phyloP scores from a whole-genome alignment of 1,140 invertebrate species.

The Phenacoccus solenopsis region DNA sequence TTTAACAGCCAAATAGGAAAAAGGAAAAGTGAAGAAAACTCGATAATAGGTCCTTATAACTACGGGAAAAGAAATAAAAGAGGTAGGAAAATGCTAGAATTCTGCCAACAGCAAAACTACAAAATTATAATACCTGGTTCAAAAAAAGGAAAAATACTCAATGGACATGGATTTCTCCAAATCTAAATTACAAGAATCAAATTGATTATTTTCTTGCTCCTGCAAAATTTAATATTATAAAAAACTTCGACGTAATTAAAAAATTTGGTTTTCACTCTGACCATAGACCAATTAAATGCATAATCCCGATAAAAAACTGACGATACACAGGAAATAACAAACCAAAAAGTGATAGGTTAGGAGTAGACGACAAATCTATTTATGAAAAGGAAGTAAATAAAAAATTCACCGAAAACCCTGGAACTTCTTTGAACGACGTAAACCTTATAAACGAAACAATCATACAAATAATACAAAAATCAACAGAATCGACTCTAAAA shows the following conservation, averaged over 20 bases:
- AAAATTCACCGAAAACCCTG: too few species aligned
- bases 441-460: too few species aligned
- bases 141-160: not conserved
- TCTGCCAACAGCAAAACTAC: not conserved
- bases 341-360: too few species aligned
- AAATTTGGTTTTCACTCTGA: too few species aligned
- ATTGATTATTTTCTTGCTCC: not conserved
- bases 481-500: too few species aligned
- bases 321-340: too few species aligned
- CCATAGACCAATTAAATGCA: too few species aligned
- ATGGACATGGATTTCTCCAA: constrained; percentile 9
- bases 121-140: not conserved
- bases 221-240: not conserved
- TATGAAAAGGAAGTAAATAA: too few species aligned
- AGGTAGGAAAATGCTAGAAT: not conserved
- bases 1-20: constrained; percentile 12
- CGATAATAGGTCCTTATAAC: not conserved
- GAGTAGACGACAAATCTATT: too few species aligned
- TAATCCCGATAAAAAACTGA: too few species aligned
- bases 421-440: too few species aligned
- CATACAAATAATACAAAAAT: too few species aligned
- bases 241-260: not conserved
- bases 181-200: not conserved
- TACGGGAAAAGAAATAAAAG: not conserved
- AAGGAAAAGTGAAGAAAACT: not conserved